Evolutionary conservation across 2,797 vertebrate genomes (phyloP).

Genomic region (Sebastiscus albofasciatus): DNA sequence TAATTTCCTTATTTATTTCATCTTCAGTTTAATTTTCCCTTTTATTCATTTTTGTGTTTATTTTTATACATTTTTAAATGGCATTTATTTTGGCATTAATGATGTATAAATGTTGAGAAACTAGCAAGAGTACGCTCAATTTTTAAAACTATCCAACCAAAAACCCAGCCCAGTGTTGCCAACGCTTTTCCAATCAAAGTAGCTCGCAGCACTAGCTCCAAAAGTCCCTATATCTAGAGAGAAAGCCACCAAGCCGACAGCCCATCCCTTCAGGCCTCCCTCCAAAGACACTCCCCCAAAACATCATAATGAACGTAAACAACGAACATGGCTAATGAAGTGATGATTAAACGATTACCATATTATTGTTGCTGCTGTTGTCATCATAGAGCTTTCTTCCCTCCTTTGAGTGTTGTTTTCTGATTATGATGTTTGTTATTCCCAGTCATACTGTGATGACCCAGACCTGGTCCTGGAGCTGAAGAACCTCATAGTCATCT

Average conservation of each 20-base stretch:
- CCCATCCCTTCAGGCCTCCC: background rate
- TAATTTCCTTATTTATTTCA: too few relatives aligned
- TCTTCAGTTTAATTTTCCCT: too few relatives aligned
- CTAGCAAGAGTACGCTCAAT: too few relatives aligned
- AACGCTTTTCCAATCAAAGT: background rate
- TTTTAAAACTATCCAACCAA: background rate
- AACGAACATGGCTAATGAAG: background rate
- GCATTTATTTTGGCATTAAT: too few relatives aligned
- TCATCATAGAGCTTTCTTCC: background rate
- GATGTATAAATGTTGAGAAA: too few relatives aligned
- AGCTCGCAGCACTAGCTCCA: background rate
- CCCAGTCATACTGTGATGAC: conserved; percentile 95
- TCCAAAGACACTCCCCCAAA: background rate
- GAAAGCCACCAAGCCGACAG: background rate
- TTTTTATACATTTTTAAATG: too few relatives aligned
- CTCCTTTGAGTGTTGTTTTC: background rate
- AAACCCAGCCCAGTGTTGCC: background rate
- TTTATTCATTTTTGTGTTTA: too few relatives aligned
- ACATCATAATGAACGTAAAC: background rate
- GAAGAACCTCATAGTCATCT: conserved; percentile 98
- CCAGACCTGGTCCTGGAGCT: conserved; percentile 97
- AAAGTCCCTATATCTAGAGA: background rate
- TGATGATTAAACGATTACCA: background rate
- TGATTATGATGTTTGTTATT: background rate
- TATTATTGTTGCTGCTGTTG: background rate